Evolutionary conservation across 2,888 invertebrate species (phyloP), one percentile per base, ranked within the genome.

Genomic region (Harpagoxenus sublaevis): DNA sequence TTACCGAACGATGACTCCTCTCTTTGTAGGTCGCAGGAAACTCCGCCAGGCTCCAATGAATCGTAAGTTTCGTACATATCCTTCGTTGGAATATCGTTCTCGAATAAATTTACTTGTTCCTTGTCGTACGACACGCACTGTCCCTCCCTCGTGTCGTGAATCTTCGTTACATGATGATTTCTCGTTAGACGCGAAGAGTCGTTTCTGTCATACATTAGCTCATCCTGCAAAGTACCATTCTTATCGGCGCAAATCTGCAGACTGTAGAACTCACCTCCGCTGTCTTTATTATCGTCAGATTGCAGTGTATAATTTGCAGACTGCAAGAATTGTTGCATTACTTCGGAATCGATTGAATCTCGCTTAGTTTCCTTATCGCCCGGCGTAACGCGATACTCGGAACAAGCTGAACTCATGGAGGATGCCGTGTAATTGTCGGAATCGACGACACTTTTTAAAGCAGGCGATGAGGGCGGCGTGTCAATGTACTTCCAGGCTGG

Each of bases 401-500:
- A n/a, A 9, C 73, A 84, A 12, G 51, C 23, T 9, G 84, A 66
- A 42, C 48, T 83, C 9, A 42, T 39, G 2, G 86, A 79, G 8
- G 62, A 12, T 0, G 51, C 10, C 2, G n/a, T 1, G 5, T 79
- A 79, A 4, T 73, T 84, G 1, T 88, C 87, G 0, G 70, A 28
- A 28, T 89, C 86, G 0, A 60, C 28, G 6, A 81, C 42, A 0
- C 74, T 86, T 1, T 48, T 63, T 9, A 65, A 51, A 8, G 86
- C 31, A 3, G 88, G 55, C 28, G 90, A 89, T 3, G 87, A 42
- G 5, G 89, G 57, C 0, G 88, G 55, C 12, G 93, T 92, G 18
- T 92, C 82, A 75, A 86, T 89, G 60, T 90, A 93, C 73, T 94
- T 94, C 94, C 94, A 94, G 2, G 92, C 91, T 0, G 94, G 94